These are phyloP conservation scores for Calliscelio sp. DNA, from an alignment of 2,888 invertebrate species.

Conservation along the genomic window DNA sequence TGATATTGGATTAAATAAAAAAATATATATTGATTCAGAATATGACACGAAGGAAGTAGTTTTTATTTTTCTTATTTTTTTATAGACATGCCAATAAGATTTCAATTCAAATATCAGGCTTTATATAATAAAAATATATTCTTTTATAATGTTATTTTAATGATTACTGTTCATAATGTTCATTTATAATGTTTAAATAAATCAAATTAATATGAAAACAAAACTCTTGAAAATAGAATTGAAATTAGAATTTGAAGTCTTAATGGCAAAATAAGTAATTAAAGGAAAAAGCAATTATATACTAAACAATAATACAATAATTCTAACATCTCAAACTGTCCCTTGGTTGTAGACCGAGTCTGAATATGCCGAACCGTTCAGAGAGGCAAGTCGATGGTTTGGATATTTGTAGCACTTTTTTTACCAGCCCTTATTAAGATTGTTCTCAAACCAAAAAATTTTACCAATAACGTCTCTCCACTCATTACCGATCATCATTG, in stretches of 20 bases:
- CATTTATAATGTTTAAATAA: no score
- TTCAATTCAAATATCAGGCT: no score
- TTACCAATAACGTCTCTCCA: no score
- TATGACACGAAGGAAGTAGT: conserved; percentile 16
- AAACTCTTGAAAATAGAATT: no score
- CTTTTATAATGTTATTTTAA: no score
- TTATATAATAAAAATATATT: no score
- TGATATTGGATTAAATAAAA: conserved; percentile 26
- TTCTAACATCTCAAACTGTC: conserved; percentile 84
- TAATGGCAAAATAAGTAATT: conserved; percentile 9
- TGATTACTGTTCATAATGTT: no score
- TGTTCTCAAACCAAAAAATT: conserved; percentile 55
- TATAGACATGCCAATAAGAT: conserved; percentile 22
- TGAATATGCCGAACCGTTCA: conserved; percentile 86
- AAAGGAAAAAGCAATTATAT: no score
- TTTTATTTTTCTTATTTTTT: conserved; percentile 30
- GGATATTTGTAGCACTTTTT: conserved; percentile 85
- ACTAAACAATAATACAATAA: conserved; percentile 69
- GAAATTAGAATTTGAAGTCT: no score
- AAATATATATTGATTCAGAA: background rate
- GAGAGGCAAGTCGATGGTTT: conserved; percentile 86
- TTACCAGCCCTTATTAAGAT: conserved; percentile 76
- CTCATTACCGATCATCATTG: conserved; percentile 64
- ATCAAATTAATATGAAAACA: no score
- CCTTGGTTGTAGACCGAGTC: conserved; percentile 86